Percentiles rank a stretch among this genome's conserved stretches.
phyloP scores from a whole-genome alignment of 2,113 vertebrate species.

The Falcunculus frontatus region DNA sequence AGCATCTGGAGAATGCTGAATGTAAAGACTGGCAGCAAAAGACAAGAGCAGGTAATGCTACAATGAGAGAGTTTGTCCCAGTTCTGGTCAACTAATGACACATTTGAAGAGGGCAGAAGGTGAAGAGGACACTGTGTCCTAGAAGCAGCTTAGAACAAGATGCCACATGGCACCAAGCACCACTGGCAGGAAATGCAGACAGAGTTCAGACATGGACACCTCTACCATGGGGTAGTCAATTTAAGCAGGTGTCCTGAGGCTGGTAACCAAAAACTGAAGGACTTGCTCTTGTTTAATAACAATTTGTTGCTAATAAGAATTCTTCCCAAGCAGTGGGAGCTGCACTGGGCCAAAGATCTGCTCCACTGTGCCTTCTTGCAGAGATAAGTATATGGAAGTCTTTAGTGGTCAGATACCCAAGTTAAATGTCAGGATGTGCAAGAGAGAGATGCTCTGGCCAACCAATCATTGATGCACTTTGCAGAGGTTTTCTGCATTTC shows the following conservation, averaged over 20 bases:
- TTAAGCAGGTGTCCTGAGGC: not conserved
- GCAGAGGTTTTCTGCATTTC: not conserved
- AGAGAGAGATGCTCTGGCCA: not conserved
- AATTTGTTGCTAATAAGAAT: not conserved
- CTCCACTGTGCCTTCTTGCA: not conserved
- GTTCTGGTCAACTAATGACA: not conserved
- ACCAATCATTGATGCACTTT: not conserved
- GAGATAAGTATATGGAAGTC: not conserved
- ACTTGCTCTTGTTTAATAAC: not conserved
- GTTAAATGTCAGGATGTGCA: not conserved
- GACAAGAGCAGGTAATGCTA: not conserved
- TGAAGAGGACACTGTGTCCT: not conserved
- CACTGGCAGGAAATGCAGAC: not conserved
- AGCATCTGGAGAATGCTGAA: not conserved
- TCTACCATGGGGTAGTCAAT: not conserved
- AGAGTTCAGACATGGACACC: not conserved
- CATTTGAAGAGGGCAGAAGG: not conserved
- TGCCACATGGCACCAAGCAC: not conserved
- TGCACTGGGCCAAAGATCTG: not conserved
- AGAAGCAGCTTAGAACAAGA: not conserved
- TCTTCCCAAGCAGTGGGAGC: not conserved
- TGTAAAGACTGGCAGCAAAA: not conserved
- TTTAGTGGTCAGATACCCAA: not conserved
- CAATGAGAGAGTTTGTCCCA: not conserved
- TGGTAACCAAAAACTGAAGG: not conserved